These are phyloP conservation scores for Dendrolimus pini DNA, from an alignment of 2,888 invertebrate species.

Conservation along the genomic window DNA sequence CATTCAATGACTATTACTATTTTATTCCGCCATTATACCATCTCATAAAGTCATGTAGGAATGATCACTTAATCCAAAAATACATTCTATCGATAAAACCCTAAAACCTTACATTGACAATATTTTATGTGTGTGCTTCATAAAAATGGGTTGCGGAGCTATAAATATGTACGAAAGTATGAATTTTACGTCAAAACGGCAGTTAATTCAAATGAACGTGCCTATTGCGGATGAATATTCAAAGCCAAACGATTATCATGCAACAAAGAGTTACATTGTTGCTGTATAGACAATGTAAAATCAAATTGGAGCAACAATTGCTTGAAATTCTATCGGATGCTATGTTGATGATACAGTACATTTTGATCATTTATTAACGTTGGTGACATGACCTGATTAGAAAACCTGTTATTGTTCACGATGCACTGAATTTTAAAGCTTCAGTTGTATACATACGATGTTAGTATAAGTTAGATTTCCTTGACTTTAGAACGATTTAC, in stretches of 20 bases:
- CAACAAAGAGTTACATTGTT: background rate
- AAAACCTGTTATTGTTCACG: too few species aligned
- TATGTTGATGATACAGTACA: background rate
- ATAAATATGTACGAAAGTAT: constrained; percentile 12
- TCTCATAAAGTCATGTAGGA: background rate
- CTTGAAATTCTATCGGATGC: background rate
- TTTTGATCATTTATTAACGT: background rate
- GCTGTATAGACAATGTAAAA: background rate
- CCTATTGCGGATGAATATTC: constrained; percentile 20
- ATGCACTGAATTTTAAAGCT: too few species aligned
- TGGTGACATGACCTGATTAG: background rate
- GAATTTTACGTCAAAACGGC: constrained; percentile 10
- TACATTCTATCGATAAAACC: background rate
- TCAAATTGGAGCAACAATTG: background rate
- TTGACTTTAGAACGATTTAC: too few species aligned
- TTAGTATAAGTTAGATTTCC: too few species aligned
- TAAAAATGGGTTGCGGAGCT: background rate
- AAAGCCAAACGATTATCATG: constrained; percentile 19
- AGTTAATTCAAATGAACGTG: constrained; percentile 22
- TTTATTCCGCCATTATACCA: background rate
- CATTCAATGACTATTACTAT: background rate
- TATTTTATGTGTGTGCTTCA: background rate
- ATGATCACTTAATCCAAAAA: background rate
- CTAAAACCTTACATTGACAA: background rate
- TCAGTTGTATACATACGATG: too few species aligned